Conservation (phyloP, 2,113 vertebrate genomes). For the Fregetta grallaria region DNA sequence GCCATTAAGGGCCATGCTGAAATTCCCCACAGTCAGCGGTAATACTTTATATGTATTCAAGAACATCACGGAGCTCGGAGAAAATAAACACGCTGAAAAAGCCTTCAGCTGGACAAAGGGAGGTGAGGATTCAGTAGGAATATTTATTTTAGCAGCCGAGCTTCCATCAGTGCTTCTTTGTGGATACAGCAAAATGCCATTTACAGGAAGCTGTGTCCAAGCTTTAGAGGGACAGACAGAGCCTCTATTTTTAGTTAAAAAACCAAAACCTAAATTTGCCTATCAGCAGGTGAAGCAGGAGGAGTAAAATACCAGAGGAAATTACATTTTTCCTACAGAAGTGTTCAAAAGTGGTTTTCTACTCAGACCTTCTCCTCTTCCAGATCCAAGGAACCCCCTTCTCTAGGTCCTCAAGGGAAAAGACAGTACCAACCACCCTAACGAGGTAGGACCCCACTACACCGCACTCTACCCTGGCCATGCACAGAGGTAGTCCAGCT, state of each 20-base stretch:
- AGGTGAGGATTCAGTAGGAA: constrained; percentile 41
- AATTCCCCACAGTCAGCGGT: constrained; percentile 30
- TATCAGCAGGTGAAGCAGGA: not conserved
- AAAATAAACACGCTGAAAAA: not conserved
- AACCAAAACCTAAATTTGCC: not conserved
- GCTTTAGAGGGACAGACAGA: not conserved
- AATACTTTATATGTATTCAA: constrained; percentile 55
- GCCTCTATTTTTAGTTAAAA: not conserved
- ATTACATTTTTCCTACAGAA: not conserved
- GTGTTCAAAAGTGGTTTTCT: not conserved
- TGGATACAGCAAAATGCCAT: not conserved
- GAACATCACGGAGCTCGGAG: constrained; percentile 5
- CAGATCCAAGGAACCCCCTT: not conserved
- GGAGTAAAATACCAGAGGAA: not conserved
- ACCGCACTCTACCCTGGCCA: not conserved
- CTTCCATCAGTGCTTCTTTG: not conserved
- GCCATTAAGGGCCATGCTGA: constrained; percentile 74
- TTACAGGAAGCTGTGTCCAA: not conserved
- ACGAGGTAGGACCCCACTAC: not conserved
- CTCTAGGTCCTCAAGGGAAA: not conserved
- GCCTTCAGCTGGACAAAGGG: constrained; percentile 34
- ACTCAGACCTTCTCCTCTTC: not conserved
- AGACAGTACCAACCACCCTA: not conserved
- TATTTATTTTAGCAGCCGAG: constrained; percentile 17
- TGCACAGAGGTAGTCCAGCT: not conserved